Evolutionary conservation across 2,113 vertebrate species (phyloP), one percentile per base, ranked within the genome.

Genomic region (Oreochromis tanganicae): DNA sequence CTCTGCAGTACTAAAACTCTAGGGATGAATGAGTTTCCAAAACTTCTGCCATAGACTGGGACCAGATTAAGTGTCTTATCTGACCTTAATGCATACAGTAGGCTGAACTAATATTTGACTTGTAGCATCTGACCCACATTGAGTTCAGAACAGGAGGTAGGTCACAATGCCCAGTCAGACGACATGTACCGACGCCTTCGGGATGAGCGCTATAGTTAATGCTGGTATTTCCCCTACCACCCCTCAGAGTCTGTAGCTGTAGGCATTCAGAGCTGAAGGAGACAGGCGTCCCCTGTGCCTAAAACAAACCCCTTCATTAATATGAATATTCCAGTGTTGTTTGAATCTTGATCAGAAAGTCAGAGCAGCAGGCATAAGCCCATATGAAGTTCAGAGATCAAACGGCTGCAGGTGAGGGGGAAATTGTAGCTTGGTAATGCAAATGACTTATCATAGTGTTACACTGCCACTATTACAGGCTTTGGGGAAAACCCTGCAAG

Each of bases 401-500:
- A 82, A 86, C 36, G 5, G 14, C 11, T 84, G 56, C 80, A 80
- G 59, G 85, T 90, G 82, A 57, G 55, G 85, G 84, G 87, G 38
- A 81, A 86, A 90, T 41, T 55, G 82, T 73, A 59, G 50, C 34
- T 84, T 50, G 4, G 21, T 27, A 41, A 89, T 89, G 87, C 89
- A 91, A 88, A 93, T 91, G 21, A 88, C 48, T 48, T 73, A 14
- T 24, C 83, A 46, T 11, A 79, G 78, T 11, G 52, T 24, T 59
- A 78, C 13, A 21, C 38, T 46, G 57, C 48, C 56, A 55, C n/a
- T 5, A 29, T 75, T 56, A 32, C 17, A 41, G 80, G 63, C 48
- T 79, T 55, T 21, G 85, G 90, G 88, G 79, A 86, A 93, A 86
- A 75, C 87, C 91, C 89, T 59, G 46, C 8, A 54, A 81, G 79